Percentiles rank a stretch among this genome's conserved stretches.
phyloP scores from a whole-genome alignment of 2,113 vertebrate species.

The Orientallactaga bullata region DNA sequence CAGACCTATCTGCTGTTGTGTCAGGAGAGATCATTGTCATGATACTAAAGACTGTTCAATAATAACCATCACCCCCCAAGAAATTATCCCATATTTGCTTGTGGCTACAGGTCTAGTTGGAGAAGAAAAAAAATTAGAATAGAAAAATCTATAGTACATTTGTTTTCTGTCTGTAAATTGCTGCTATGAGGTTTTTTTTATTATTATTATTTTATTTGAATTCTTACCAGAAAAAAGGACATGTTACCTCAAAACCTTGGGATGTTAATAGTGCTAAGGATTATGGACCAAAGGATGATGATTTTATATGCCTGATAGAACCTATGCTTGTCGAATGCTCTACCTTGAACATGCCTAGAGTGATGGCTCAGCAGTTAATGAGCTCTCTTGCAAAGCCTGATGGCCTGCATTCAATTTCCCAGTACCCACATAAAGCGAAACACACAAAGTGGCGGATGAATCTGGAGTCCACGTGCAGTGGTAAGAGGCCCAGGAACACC shows the following conservation, averaged over 20 bases:
- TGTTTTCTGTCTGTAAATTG: constrained; percentile 32
- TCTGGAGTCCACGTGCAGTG: too few relatives aligned
- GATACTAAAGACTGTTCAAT: background rate
- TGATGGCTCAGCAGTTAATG: too few relatives aligned
- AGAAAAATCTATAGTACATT: background rate
- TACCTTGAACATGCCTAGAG: background rate
- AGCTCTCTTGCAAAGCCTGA: too few relatives aligned
- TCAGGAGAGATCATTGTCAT: background rate
- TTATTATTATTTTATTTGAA: background rate
- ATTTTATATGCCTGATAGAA: background rate
- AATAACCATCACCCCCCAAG: background rate
- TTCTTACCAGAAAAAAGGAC: background rate
- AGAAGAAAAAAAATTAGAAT: background rate
- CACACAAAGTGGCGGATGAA: too few relatives aligned
- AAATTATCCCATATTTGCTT: background rate
- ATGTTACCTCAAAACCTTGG: background rate
- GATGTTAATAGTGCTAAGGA: background rate
- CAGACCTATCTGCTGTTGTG: background rate
- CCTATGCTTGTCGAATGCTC: background rate
- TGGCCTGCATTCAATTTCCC: too few relatives aligned
- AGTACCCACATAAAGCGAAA: too few relatives aligned
- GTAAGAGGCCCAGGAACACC: too few relatives aligned
- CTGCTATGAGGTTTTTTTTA: background rate
- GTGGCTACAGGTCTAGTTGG: background rate
- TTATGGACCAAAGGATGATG: background rate